A percentile compares a stretch with the other conserved stretches of the same genome.
These are phyloP conservation scores for Peromyscus melanophrys DNA, from an alignment of 2,797 vertebrate species.

Conservation along the genomic window DNA sequence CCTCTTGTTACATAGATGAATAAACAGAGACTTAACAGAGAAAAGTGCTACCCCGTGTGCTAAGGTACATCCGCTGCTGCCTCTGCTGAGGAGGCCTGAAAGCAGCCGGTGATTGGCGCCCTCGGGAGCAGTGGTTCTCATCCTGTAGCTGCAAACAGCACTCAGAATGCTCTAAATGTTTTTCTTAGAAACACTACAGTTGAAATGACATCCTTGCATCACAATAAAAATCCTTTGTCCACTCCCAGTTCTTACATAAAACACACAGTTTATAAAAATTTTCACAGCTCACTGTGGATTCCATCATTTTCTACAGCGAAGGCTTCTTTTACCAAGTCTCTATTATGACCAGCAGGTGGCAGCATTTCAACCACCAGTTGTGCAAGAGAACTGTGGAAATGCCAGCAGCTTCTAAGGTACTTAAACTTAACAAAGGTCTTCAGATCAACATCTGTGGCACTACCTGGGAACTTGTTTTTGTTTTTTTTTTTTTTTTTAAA, in stretches of 20 bases:
- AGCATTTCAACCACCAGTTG: slow-evolving; percentile 48
- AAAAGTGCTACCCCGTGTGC: not conserved
- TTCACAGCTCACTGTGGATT: not conserved
- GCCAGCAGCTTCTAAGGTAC: accelerated
- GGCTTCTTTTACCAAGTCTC: not conserved
- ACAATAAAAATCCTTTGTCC: not conserved
- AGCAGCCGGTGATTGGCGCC: not conserved
- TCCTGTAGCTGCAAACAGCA: not conserved
- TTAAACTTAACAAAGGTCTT: not conserved
- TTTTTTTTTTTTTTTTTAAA: not conserved
- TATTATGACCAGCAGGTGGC: slow-evolving; percentile 64
- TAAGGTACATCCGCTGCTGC: not conserved
- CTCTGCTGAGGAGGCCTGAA: not conserved
- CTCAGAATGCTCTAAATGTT: not conserved
- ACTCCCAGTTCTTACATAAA: not conserved
- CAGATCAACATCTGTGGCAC: not conserved
- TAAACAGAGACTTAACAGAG: not conserved
- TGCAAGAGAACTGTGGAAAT: not conserved
- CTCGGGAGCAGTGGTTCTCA: not conserved
- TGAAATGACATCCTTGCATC: not conserved
- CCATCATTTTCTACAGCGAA: not conserved
- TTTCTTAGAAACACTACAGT: not conserved
- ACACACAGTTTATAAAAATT: slow-evolving; percentile 1
- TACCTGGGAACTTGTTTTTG: not conserved
- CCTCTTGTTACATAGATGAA: not conserved